Conservation (phyloP, 2,888 invertebrate species). For the Cremastinae sp. region DNA sequence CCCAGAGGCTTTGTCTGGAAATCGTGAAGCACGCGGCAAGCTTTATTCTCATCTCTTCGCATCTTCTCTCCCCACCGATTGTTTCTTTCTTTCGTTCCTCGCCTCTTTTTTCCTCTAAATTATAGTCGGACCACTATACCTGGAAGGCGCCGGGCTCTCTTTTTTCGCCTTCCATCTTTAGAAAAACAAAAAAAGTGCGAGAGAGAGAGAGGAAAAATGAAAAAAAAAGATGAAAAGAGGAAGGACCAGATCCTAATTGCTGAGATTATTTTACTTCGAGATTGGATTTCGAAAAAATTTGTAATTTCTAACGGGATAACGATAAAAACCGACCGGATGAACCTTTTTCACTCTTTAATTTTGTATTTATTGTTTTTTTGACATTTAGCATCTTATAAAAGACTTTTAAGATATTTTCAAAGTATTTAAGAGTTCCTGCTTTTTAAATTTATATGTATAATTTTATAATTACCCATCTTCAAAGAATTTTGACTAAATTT, state of each 20-base stretch:
- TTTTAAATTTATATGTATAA: too few species aligned
- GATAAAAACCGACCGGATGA: background rate
- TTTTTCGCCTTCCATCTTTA: slow-evolving; percentile 2
- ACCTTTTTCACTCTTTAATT: too few species aligned
- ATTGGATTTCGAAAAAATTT: slow-evolving; percentile 40
- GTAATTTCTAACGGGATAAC: slow-evolving; percentile 2
- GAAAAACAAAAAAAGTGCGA: slow-evolving; percentile 33
- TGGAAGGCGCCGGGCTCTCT: slow-evolving; percentile 49
- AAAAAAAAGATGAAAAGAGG: too few species aligned
- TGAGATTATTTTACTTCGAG: slow-evolving; percentile 36
- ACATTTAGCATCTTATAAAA: too few species aligned
- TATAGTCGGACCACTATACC: slow-evolving; percentile 56
- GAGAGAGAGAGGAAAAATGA: slow-evolving; percentile 6
- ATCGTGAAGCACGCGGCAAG: slow-evolving; percentile 35
- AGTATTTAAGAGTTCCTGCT: too few species aligned
- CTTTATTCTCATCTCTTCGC: slow-evolving; percentile 48
- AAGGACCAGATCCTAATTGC: slow-evolving; percentile 46
- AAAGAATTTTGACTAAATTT: too few species aligned
- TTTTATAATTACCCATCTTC: too few species aligned
- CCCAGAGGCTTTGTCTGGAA: slow-evolving; percentile 51
- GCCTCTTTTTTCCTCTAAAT: slow-evolving; percentile 58
- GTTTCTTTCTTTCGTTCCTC: too few species aligned
- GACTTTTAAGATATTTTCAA: too few species aligned
- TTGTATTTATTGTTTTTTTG: too few species aligned
- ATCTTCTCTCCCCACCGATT: slow-evolving; percentile 24